phyloP scores from a whole-genome alignment of 2,113 vertebrate genomes.

The Ammodramus savannarum region DNA sequence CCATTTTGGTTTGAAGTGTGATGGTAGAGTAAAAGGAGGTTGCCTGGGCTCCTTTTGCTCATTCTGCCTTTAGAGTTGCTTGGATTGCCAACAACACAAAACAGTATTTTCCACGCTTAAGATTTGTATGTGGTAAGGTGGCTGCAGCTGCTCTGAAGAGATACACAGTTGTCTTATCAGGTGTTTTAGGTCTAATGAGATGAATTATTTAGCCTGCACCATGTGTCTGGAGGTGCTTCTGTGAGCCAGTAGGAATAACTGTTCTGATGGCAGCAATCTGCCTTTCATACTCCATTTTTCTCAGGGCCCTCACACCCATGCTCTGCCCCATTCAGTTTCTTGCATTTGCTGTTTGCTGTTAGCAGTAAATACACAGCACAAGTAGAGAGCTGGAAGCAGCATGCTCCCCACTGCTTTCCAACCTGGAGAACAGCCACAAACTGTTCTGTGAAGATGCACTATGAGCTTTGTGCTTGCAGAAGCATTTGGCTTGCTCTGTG shows the following conservation, averaged over 20 bases:
- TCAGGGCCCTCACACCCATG: fast-evolving
- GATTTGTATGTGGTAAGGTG: neutral
- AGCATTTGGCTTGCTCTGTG: neutral
- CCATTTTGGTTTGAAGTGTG: neutral
- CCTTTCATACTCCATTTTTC: neutral
- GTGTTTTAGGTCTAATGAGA: neutral
- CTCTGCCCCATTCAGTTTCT: neutral
- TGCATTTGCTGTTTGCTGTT: neutral
- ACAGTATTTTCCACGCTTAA: neutral
- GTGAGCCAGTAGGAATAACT: neutral
- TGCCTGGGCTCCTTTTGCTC: neutral
- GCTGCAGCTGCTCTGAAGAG: neutral
- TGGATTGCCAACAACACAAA: neutral
- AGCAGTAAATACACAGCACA: neutral
- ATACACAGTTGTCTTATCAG: neutral
- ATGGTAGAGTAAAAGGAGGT: neutral
- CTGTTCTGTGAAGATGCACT: neutral
- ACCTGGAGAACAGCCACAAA: neutral
- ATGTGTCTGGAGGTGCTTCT: neutral
- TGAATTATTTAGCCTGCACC: neutral
- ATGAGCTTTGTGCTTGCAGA: neutral
- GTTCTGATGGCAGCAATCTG: neutral
- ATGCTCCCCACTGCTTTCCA: neutral
- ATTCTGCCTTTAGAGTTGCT: neutral
- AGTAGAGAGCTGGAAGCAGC: neutral